Evolutionary conservation across 2,113 vertebrate genomes (phyloP), one percentile per base, ranked within the genome.

Genomic region (Callospermophilus lateralis): DNA sequence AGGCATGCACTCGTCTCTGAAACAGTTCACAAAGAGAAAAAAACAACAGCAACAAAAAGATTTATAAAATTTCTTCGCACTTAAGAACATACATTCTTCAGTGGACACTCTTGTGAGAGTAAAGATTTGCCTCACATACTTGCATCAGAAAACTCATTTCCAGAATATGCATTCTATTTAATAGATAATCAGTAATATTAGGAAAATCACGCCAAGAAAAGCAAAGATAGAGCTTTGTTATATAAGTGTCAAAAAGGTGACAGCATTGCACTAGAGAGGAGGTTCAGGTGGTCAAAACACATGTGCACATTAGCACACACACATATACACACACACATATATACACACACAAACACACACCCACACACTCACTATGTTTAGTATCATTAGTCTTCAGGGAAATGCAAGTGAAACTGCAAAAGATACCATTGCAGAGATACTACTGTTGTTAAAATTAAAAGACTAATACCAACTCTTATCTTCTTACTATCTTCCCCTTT

Each of bases 361-460:
- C 24, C 45, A 22, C 30, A 88, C 70, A 28, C 34, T 28, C 51
- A 78, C 53, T 20, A 58, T 24, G 10, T 53, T 84, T 37, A 45
- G 48, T 1, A 16, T 77, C 26, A 17, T 76, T 77, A 77, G 9
- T 86, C 58, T 72, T 51, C n/a, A 72, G 53, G 20, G 24, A 85
- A 89, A 85, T 55, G 28, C 28, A 93, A 83, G 89, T 93, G 85
- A 55, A 91, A 30, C 22, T 61, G 15, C 51, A 83, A 58, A 34
- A 58, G 11, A 65, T 90, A 26, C n/a, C 19, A 85, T 48, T 68
- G 20, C 61, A 80, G 8, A 51, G 22, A 67, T 61, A 58, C 10
- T 70, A 2, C 19, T 77, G 58, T 80, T 78, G 12, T 73, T 90
- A 92, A 94, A 78, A 84, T 90, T 42, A 76, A 80, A 89, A 42